Conservation (phyloP, 2,888 invertebrate genomes). For the Lingula anatina region DNA sequence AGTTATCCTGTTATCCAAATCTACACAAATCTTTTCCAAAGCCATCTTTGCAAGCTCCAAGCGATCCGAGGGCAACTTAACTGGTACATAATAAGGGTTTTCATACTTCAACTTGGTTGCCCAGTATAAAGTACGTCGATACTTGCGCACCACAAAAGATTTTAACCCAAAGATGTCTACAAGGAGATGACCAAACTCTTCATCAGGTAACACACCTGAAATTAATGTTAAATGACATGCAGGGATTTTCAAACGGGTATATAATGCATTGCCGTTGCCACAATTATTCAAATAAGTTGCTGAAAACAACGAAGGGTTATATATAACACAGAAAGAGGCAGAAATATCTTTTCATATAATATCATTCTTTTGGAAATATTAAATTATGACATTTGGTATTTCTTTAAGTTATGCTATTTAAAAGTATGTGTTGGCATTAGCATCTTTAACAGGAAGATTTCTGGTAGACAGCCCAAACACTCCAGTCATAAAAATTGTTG, state of each 20-base stretch:
- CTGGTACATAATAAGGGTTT: slow-evolving; percentile 47
- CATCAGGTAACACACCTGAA: slow-evolving; percentile 82
- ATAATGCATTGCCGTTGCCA: no score
- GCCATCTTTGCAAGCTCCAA: slow-evolving; percentile 77
- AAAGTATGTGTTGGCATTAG: no score
- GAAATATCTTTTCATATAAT: not conserved
- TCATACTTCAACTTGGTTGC: slow-evolving; percentile 79
- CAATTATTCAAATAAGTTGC: no score
- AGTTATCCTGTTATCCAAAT: slow-evolving; percentile 64
- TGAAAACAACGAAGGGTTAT: no score
- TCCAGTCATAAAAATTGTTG: not conserved
- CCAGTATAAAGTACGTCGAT: slow-evolving; percentile 61
- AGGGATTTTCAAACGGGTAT: not conserved
- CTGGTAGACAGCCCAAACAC: no score
- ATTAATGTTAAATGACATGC: slow-evolving; percentile 1
- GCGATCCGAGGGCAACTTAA: slow-evolving; percentile 70
- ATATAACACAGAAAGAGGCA: no score
- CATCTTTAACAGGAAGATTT: not conserved
- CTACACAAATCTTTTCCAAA: slow-evolving; percentile 77
- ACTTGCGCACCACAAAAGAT: slow-evolving; percentile 58
- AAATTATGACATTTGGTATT: not conserved
- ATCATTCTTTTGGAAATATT: not conserved
- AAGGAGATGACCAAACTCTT: slow-evolving; percentile 78
- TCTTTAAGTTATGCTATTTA: no score
- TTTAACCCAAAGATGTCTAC: slow-evolving; percentile 76